phyloP scores from a whole-genome alignment of 2,113 vertebrate genomes.

The Pteruthius melanotis region DNA sequence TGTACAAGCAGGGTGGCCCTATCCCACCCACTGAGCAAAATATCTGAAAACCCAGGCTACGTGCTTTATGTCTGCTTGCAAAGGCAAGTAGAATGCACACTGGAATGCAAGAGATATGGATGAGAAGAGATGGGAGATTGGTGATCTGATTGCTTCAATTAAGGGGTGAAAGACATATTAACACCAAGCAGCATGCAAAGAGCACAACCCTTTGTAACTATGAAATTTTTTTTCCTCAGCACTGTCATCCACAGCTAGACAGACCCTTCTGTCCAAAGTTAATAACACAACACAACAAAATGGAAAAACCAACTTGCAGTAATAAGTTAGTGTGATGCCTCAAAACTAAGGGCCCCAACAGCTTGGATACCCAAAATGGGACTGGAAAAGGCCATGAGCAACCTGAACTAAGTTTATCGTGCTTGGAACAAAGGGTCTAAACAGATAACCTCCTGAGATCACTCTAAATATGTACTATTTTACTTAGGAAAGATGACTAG shows the following conservation, averaged over 20 bases:
- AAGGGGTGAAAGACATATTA: background rate
- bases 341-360: background rate
- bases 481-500: background rate
- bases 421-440: background rate
- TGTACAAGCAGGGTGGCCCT: conserved; percentile 23
- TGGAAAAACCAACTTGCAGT: background rate
- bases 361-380: background rate
- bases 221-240: background rate
- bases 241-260: background rate
- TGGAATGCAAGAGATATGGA: background rate
- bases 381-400: background rate
- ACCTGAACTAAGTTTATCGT: background rate
- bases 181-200: background rate
- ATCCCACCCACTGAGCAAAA: conserved; percentile 13
- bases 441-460: background rate
- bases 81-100: background rate
- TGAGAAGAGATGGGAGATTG: background rate
- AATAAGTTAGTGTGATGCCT: background rate
- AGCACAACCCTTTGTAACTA: background rate
- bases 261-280: background rate
- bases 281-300: background rate
- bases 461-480: background rate
- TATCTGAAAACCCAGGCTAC: background rate
- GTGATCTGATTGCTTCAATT: background rate
- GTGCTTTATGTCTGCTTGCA: background rate